Evolutionary conservation across 2,113 vertebrate species (phyloP).

Genomic region (Polypterus bichir): DNA sequence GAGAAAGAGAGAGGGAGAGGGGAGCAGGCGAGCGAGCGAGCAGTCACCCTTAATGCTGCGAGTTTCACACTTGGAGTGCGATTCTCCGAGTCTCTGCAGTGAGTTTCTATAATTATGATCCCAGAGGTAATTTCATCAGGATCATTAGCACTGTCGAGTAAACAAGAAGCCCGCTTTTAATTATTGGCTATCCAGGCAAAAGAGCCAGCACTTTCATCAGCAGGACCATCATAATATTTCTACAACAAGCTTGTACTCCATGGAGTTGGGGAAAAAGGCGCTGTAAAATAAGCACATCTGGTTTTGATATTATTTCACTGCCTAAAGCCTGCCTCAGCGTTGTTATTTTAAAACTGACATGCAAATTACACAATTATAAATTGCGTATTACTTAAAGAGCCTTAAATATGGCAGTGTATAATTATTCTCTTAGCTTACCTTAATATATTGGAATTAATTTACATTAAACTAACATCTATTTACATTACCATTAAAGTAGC

Average conservation of each 20-base stretch:
- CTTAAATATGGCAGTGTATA: too few relatives aligned
- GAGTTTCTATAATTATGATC: conserved; percentile 65
- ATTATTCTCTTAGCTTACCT: too few relatives aligned
- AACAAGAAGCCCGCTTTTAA: conserved; percentile 63
- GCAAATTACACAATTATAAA: too few relatives aligned
- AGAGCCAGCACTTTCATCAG: conserved; percentile 56
- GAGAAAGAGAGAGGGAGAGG: background rate
- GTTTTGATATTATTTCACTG: too few relatives aligned
- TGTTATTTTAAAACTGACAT: too few relatives aligned
- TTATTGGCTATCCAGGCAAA: conserved; percentile 62
- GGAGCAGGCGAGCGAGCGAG: conserved; percentile 1
- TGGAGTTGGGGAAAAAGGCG: too few relatives aligned
- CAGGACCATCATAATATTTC: conserved; percentile 60
- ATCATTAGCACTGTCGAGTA: conserved; percentile 69
- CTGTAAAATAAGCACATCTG: too few relatives aligned
- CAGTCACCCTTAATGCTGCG: conserved; percentile 23
- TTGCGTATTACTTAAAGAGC: too few relatives aligned
- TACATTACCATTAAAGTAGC: too few relatives aligned
- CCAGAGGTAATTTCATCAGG: conserved; percentile 71
- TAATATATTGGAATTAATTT: too few relatives aligned
- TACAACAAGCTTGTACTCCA: conserved; percentile 25
- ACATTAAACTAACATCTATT: too few relatives aligned
- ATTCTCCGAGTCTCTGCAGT: conserved; percentile 47
- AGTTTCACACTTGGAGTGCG: conserved; percentile 35
- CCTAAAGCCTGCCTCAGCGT: too few relatives aligned